These are phyloP conservation scores for Eristalis intricaria DNA, from an alignment of 2,888 invertebrate species.

Conservation along the genomic window DNA sequence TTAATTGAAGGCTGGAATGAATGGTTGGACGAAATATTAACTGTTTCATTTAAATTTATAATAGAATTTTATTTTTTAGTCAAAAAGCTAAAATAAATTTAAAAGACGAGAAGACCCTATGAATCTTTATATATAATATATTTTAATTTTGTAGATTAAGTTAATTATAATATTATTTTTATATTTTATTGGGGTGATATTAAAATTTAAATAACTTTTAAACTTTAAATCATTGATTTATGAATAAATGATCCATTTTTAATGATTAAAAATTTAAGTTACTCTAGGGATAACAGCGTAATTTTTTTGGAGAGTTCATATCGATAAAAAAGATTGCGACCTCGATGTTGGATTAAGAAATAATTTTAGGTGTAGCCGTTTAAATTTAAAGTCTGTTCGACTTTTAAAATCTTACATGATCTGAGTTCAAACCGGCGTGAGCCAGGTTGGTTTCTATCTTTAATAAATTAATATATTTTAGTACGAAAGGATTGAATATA, in stretches of 20 bases:
- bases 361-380: conserved; percentile 86
- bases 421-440: conserved; percentile 93
- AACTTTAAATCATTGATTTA: conserved; percentile 79
- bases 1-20: no score
- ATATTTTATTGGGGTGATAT: conserved; percentile 86
- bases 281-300: conserved; percentile 93
- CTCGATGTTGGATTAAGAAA: conserved; percentile 94
- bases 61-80: conserved; percentile 84
- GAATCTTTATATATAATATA: conserved; percentile 84
- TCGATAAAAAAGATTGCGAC: conserved; percentile 90
- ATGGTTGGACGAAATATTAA: conserved; percentile 86
- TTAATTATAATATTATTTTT: conserved; percentile 75
- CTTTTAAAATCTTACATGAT: conserved; percentile 92
- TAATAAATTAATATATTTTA: conserved; percentile 84
- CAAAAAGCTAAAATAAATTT: conserved; percentile 86
- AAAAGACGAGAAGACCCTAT: conserved; percentile 91
- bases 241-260: conserved; percentile 84
- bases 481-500: conserved; percentile 90
- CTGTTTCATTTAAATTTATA: conserved; percentile 83
- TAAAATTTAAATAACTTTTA: conserved; percentile 84
- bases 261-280: conserved; percentile 87
- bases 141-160: conserved; percentile 80
- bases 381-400: conserved; percentile 88
- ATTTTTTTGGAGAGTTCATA: conserved; percentile 89
- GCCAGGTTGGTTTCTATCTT: conserved; percentile 94